phyloP scores from a whole-genome alignment of 2,113 vertebrate species.

The Urocynchramus pylzowi region DNA sequence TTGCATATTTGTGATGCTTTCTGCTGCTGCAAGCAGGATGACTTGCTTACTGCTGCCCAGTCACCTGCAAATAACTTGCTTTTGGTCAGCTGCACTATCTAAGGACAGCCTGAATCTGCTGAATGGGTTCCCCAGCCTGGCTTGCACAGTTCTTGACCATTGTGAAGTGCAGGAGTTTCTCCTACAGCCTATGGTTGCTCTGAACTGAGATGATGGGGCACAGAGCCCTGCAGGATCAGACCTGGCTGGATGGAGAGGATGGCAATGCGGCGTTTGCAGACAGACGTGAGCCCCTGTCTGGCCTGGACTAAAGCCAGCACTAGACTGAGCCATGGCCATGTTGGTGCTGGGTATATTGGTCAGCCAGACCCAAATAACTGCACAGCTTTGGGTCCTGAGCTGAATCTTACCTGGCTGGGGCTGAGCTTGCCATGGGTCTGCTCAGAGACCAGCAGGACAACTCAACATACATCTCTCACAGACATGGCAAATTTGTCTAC shows the following conservation, averaged over 20 bases:
- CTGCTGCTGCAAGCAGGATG: conserved; percentile 6
- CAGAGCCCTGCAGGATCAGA: not conserved
- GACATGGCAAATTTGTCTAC: not conserved
- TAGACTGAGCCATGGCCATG: not conserved
- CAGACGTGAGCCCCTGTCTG: not conserved
- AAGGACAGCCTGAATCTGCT: not conserved
- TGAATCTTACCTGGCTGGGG: not conserved
- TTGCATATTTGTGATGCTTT: conserved; percentile 10
- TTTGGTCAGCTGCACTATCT: not conserved
- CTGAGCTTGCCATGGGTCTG: not conserved
- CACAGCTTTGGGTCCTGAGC: not conserved
- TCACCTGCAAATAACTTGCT: not conserved
- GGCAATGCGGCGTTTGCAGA: not conserved
- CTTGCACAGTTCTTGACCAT: not conserved
- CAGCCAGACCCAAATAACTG: not conserved
- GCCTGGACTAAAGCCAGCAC: not conserved
- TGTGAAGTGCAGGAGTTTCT: not conserved
- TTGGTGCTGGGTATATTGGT: not conserved
- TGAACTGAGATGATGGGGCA: not conserved
- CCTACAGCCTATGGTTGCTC: not conserved
- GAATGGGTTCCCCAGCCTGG: not conserved
- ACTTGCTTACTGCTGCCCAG: not conserved
- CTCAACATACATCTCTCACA: not conserved
- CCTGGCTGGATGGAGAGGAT: not conserved
- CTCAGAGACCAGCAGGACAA: not conserved